Base-by-base conservation (phyloP, 2,888 invertebrate species). In the Anaspis maculata region DNA sequence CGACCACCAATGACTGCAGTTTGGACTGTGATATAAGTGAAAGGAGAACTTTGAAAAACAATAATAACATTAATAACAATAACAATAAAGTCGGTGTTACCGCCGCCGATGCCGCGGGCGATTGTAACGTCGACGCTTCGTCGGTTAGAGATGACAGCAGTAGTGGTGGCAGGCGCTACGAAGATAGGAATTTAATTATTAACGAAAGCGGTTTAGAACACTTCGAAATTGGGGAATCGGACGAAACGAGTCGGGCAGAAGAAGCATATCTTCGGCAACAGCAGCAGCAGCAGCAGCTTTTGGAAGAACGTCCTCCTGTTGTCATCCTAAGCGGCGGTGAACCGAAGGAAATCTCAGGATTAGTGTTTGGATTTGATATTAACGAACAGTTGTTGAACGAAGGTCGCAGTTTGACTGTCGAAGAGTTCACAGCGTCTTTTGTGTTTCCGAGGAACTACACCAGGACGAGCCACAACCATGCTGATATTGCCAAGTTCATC, bases 311-410 rank as follows among this genome's bases (percentile, higher is more conserved):
- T n/a, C 84, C 85, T 33, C 77, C 85, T 31, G 86, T 86, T 41
- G 76, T 83, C 40, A 79, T 86, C 56, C 67, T 83, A 45, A 75
- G 81, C 60, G 77, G 79, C 54, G 27, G 38, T 15, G 69, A 70
- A 41, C 59, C 62, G 33, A 70, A 70, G 45, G 72, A 72, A 44
- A 74, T 80, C 64, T 45, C 52, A 55, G 80, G 78, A 52, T 74
- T 87, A 36, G 85, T 84, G 21, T 89, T 89, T 63, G 85, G 85
- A 9, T 84, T 84, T 64, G 84, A 82, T 57, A 69, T 84, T 39
- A 83, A 84, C 65, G 79, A 83, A 63, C 77, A 79, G 59, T 69
- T 84, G 52, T 66, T 83, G 51, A 68, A 70, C n/a, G 60, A 61
- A 28, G 16, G 10, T 14, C 14, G 13, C 6, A 9, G 22, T 12